phyloP scores from a whole-genome alignment of 1,140 invertebrate species.

The Propsilocerus akamusi region DNA sequence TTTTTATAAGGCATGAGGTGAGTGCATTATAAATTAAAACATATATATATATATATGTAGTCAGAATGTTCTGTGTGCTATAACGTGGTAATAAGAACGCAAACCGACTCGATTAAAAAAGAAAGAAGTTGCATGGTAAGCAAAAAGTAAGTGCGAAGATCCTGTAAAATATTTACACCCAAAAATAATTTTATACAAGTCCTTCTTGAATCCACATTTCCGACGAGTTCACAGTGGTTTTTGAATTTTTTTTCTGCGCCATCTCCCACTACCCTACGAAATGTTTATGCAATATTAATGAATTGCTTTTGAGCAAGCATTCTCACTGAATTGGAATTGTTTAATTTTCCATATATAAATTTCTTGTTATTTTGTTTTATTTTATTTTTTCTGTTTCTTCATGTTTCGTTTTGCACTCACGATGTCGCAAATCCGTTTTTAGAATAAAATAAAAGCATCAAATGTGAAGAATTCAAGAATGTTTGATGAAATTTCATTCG shows the following conservation, averaged over 20 bases:
- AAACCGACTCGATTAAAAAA: too few relatives aligned
- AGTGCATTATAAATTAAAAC: slow-evolving; percentile 4
- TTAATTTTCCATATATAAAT: slow-evolving; percentile 3
- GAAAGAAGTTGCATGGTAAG: too few relatives aligned
- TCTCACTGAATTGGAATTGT: slow-evolving; percentile 1
- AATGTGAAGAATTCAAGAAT: too few relatives aligned
- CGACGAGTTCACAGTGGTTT: not conserved
- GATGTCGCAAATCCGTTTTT: not conserved
- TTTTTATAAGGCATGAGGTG: slow-evolving; percentile 1
- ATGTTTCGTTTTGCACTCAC: too few relatives aligned
- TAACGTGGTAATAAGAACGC: too few relatives aligned
- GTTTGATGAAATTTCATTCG: too few relatives aligned
- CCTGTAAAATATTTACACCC: not conserved
- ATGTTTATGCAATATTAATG: slow-evolving; percentile 4
- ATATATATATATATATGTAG: not conserved
- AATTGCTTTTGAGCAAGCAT: slow-evolving; percentile 1
- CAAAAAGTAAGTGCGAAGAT: too few relatives aligned
- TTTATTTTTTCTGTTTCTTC: not conserved
- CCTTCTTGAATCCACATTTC: not conserved
- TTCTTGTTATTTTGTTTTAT: not conserved
- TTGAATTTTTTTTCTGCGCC: not conserved
- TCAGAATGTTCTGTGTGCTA: too few relatives aligned
- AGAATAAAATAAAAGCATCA: too few relatives aligned
- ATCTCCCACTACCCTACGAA: not conserved
- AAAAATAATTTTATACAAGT: not conserved